Evolutionary conservation across 2,113 vertebrate genomes (phyloP).

Genomic region (Thomomys bottae): DNA sequence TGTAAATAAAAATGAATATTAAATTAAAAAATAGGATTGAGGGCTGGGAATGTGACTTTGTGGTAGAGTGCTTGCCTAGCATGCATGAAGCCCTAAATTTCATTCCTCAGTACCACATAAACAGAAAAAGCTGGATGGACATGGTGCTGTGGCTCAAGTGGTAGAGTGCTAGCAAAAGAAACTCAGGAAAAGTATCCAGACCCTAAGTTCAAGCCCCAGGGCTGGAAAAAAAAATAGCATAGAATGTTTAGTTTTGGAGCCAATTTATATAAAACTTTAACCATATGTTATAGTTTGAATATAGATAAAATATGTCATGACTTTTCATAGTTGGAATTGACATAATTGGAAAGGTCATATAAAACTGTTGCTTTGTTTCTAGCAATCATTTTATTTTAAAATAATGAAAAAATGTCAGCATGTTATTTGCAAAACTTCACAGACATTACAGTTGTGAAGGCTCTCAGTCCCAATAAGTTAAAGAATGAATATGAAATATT

Average conservation of each 20-base stretch:
- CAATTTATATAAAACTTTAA: conserved; percentile 55
- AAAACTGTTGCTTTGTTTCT: conserved; percentile 39
- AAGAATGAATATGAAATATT: too few relatives aligned
- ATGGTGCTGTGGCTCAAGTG: too few relatives aligned
- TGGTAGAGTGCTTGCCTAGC: too few relatives aligned
- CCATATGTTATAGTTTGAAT: conserved; percentile 19
- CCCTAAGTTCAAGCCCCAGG: too few relatives aligned
- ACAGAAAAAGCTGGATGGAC: too few relatives aligned
- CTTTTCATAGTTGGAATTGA: neutral
- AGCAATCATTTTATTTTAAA: conserved; percentile 56
- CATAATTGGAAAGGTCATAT: conserved; percentile 9
- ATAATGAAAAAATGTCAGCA: conserved; percentile 1
- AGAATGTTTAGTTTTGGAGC: neutral
- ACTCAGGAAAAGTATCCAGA: too few relatives aligned
- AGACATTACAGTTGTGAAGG: conserved; percentile 12
- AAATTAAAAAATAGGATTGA: too few relatives aligned
- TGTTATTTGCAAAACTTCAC: conserved; percentile 32
- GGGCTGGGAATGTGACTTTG: too few relatives aligned
- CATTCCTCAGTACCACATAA: too few relatives aligned
- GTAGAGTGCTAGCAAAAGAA: too few relatives aligned
- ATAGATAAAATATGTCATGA: conserved; percentile 13
- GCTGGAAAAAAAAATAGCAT: too few relatives aligned
- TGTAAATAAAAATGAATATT: neutral
- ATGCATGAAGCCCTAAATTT: too few relatives aligned
- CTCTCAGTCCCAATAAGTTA: conserved; percentile 33